Percentiles rank a stretch among this genome's conserved stretches.
Evolutionary conservation across 2,113 vertebrate genomes (phyloP).

Genomic region (Rhinolophus sinicus): DNA sequence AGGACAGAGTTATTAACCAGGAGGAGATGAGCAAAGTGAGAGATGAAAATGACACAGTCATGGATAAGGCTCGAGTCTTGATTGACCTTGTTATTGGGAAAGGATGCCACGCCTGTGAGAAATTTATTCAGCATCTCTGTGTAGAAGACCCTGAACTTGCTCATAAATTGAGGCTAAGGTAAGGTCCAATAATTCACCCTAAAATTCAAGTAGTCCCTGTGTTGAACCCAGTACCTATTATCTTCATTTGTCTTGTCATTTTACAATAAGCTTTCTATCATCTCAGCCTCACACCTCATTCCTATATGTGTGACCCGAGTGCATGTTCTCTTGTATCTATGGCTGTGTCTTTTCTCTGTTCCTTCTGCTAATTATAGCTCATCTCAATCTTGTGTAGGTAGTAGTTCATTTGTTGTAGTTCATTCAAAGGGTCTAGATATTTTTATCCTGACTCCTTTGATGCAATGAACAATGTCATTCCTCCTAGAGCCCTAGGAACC

Average conservation of each 20-base stretch:
- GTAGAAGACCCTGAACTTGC: constrained; percentile 40
- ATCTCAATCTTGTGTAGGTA: background rate
- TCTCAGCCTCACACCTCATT: background rate
- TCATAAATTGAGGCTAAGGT: background rate
- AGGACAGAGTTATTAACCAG: background rate
- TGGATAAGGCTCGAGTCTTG: constrained; percentile 77
- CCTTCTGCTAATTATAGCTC: background rate
- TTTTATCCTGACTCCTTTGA: background rate
- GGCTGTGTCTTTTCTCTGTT: background rate
- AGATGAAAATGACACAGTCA: fast-evolving
- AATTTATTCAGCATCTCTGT: constrained; percentile 67
- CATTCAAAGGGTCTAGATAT: background rate
- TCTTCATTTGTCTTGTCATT: background rate
- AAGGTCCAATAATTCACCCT: background rate
- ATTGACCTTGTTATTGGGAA: constrained; percentile 80
- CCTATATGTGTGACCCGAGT: background rate
- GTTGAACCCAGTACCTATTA: background rate
- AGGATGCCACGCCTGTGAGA: constrained; percentile 68
- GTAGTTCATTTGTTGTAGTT: background rate
- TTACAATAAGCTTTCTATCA: background rate
- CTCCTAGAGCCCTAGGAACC: background rate
- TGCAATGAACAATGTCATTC: background rate
- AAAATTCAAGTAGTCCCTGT: background rate
- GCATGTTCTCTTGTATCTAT: background rate
- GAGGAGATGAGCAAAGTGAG: constrained; percentile 75